Base-by-base conservation (phyloP, 2,888 invertebrate species). In the Pterostichus niger region DNA sequence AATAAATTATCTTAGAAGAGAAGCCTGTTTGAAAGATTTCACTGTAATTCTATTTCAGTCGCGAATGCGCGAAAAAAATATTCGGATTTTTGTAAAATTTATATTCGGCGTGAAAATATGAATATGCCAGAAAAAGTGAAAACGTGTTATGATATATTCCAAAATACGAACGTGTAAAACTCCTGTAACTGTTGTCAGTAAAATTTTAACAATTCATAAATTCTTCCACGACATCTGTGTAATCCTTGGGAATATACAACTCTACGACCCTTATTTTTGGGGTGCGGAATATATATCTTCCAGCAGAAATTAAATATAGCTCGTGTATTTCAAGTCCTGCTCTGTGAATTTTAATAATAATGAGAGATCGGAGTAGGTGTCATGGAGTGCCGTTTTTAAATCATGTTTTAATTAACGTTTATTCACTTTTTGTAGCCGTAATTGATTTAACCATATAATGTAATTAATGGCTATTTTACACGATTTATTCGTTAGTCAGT, bases 181-280 rank as follows among this genome's bases (percentile, higher is more conserved):
- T 31, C 33, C 44, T 75, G 31, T 24, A 49, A 75, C 31, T 52
- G 75, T 54, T 75, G 49, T 75, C 52, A 75, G 31, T 52, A 75
- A 75, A 75, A 75, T 75, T 75, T 52, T 75, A 35, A 17, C 75
- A 52, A 75, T 75, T 75, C 75, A 75, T 54, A 54, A 75, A 75
- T 75, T 75, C 46, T 75, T 31, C 49, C 71, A 44, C 52, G 75
- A 75, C 54, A 33, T 33, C 52, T 31, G 33, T 31, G 75, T 75
- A 75, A 75, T 75, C 75, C 75, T 54, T 54, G 54, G n/a, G 24
- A 54, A 75, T 52, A 52, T 75, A 64, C 35, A 64, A 33, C 35
- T 31, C 64, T 64, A 35, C 64, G 24, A 64, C 64, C 64, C 64
- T 35, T 64, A 35, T 64, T 64, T 64, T 33, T 33, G 4, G 64